Base-by-base conservation (phyloP, 2,113 vertebrate genomes). In the Brachypodius melanocephalos region DNA sequence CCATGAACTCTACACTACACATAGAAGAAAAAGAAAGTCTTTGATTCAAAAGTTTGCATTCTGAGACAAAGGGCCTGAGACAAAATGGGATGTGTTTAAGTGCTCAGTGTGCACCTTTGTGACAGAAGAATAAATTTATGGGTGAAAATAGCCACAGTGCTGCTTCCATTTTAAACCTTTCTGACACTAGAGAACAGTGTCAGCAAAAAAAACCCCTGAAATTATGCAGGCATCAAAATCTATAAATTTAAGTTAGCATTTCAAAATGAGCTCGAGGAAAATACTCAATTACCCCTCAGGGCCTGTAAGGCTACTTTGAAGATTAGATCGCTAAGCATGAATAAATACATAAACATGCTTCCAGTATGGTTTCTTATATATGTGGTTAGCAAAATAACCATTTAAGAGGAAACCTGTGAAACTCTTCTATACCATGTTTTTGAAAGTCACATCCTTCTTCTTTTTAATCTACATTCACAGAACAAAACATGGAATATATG, bases 211-310 rank as follows among this genome's bases (percentile, higher is more conserved):
- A 85, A 88, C 61, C 38, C 38, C 38, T 63, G 7, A 88, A 96
- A 94, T 36, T 31, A 95, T 67, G 55, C 55, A 83, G 74, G 46
- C 67, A 84, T 84, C 57, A 71, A 88, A 57, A 32, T 40, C 79
- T 90, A 84, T 90, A 97, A 93, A 93, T 96, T 91, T 71, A 77
- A 73, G 62, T 62, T 25, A 90, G n/a, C 75, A 77, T 93, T 95
- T 96, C 45, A 76, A 85, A 96, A 93, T 38, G 68, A 88, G n/a
- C 40, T n/a, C 81, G 67, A 95, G 71, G 72, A 90, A 96, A 94
- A 95, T 84, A 88, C 52, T 83, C 55, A 31, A 63, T 77, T 93
- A 91, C 28, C 42, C 38, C 72, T 83, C 28, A 84, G 82, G 28
- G 67, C 32, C 34, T 80, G 32, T 66, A 85, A 63, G 36, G 31